These are phyloP conservation scores for Tachystola acroxantha DNA, from an alignment of 2,888 invertebrate genomes.

Conservation along the genomic window DNA sequence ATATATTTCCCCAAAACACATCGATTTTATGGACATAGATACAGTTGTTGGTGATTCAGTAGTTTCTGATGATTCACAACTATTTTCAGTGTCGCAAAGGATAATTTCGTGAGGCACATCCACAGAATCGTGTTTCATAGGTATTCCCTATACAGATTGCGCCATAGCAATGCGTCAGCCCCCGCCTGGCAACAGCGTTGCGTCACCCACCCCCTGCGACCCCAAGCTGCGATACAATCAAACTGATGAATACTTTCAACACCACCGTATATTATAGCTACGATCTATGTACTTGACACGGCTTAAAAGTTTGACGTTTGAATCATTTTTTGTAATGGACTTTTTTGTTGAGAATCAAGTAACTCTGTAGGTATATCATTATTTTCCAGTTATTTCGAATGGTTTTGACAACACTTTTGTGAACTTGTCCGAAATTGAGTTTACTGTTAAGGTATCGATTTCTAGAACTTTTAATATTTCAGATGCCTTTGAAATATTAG, in stretches of 20 bases:
- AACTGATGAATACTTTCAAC: constrained; percentile 66
- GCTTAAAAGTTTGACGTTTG: constrained; percentile 8
- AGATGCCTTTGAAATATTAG: no score
- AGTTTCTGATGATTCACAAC: no score
- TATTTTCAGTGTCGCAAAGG: no score
- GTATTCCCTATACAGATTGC: constrained; percentile 31
- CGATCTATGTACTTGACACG: constrained; percentile 7
- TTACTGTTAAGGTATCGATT: no score
- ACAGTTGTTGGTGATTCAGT: no score
- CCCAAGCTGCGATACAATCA: constrained; percentile 47
- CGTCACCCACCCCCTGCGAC: constrained; percentile 41
- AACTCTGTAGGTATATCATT: no score
- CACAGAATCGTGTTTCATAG: constrained; percentile 5
- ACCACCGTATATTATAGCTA: constrained; percentile 31
- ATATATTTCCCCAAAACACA: no score
- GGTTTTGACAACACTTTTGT: neutral
- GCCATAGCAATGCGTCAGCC: constrained; percentile 30
- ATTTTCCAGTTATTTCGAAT: no score
- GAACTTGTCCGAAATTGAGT: neutral
- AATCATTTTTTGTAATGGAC: constrained; percentile 6
- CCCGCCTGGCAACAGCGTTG: constrained; percentile 56
- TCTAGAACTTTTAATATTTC: no score
- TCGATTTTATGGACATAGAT: no score
- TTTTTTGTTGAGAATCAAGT: neutral
- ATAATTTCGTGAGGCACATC: constrained; percentile 2